These are phyloP conservation scores for Xenopus tropicalis DNA, from an alignment of 2,113 vertebrate species.

Conservation along the genomic window UCB_Xtro_10.0 CM004447.2:123122501-123123000, in stretches of 20 bases:
- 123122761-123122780: constrained; percentile 39
- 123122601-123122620: constrained; percentile 16
- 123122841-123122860: constrained; percentile 29
- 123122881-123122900: neutral
- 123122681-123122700: constrained; percentile 14
- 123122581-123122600: constrained; percentile 11
- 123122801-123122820: constrained; percentile 38
- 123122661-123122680: constrained; percentile 17
- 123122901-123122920: constrained; percentile 18
- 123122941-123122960: constrained; percentile 24
- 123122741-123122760: constrained; percentile 34
- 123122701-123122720: constrained; percentile 20
- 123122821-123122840: constrained; percentile 31
- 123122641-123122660: constrained; percentile 40
- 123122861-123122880: constrained; percentile 26
- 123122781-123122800: constrained; percentile 24
- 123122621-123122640: constrained; percentile 17
- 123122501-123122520: neutral
- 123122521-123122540: neutral
- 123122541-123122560: neutral
- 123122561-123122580: neutral
- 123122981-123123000: constrained; percentile 5
- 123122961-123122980: constrained; percentile 12
- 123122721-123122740: constrained; percentile 38
- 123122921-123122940: constrained; percentile 30